A percentile compares a stretch with the other conserved stretches of the same genome.
phyloP scores from a whole-genome alignment of 2,888 invertebrate species.

The Noctuana brunneofusca region DNA sequence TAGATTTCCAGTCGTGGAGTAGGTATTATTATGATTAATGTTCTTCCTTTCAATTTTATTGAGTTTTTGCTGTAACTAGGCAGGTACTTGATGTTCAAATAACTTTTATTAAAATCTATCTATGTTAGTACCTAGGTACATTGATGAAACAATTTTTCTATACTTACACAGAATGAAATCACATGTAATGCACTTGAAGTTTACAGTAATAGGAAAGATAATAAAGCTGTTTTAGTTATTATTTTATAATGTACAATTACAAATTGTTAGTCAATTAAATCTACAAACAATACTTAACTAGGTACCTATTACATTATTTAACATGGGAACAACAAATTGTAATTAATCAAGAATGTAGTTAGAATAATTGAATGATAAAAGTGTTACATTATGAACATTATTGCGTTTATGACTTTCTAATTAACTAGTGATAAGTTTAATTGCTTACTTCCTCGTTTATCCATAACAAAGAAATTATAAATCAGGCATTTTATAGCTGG shows the following conservation, averaged over 20 bases:
- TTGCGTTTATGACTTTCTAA: neutral
- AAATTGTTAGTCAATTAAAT: neutral
- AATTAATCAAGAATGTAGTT: neutral
- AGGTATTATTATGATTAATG: conserved; percentile 14
- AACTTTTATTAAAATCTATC: neutral
- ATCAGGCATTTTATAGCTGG: neutral
- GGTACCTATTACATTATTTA: too few species aligned
- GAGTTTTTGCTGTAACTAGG: neutral
- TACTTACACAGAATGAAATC: too few species aligned
- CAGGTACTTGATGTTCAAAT: neutral
- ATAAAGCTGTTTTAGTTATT: neutral
- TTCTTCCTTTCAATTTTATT: conserved; percentile 4
- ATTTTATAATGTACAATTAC: neutral
- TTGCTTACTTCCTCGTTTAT: neutral
- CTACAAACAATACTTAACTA: neutral
- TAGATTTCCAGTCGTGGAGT: conserved; percentile 18
- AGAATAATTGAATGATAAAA: neutral
- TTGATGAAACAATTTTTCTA: too few species aligned
- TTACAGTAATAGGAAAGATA: neutral
- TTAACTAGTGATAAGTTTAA: neutral
- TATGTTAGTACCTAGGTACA: neutral
- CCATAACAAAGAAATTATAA: neutral
- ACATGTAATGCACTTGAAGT: too few species aligned
- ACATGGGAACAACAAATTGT: conserved; percentile 5
- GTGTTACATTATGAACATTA: neutral